Percentiles rank a stretch among this genome's conserved stretches.
Conservation (phyloP, 2,113 vertebrate genomes). For the Eupsittula cactorum region DNA sequence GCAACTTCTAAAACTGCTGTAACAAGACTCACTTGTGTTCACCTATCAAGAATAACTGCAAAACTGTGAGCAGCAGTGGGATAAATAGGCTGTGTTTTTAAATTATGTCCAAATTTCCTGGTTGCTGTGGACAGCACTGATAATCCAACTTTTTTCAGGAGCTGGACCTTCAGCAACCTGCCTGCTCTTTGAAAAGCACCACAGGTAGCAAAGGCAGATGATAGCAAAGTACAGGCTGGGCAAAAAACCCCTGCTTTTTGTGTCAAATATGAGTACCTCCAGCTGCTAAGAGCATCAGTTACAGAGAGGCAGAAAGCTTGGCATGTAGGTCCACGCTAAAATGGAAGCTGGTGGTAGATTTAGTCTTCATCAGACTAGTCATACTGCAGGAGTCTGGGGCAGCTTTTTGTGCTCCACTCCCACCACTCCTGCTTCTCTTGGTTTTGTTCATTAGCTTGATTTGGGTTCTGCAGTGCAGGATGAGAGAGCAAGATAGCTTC, state of each 20-base stretch:
- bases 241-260: not conserved
- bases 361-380: not conserved
- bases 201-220: not conserved
- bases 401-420: not conserved
- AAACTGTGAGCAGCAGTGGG: not conserved
- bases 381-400: not conserved
- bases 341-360: not conserved
- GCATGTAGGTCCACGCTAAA: not conserved
- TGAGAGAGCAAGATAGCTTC: not conserved
- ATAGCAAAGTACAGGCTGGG: not conserved
- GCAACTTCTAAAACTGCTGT: not conserved
- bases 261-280: not conserved
- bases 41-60: not conserved
- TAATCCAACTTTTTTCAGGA: not conserved
- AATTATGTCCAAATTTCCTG: rapidly evolving
- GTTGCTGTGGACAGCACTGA: not conserved
- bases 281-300: not conserved
- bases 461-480: not conserved
- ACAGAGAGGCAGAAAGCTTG: not conserved
- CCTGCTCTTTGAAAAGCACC: not conserved
- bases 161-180: not conserved
- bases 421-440: not conserved
- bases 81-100: not conserved
- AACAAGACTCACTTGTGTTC: not conserved
- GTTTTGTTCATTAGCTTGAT: not conserved